phyloP scores from a whole-genome alignment of 2,888 invertebrate species.

The Pterobdella sp. region DNA sequence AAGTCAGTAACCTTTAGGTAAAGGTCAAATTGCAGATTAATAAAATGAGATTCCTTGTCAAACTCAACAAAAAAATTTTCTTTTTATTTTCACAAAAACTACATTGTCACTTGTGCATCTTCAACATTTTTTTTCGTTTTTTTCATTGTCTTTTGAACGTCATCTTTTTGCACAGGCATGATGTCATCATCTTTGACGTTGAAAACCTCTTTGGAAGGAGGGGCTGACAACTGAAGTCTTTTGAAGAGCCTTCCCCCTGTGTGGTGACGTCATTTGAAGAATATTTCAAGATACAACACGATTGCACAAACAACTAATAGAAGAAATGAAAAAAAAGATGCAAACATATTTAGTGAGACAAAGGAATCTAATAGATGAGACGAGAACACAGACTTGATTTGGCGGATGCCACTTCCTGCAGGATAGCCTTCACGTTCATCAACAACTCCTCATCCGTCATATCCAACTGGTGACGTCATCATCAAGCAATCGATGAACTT shows the following conservation, averaged over 20 bases:
- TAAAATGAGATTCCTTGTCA: no score
- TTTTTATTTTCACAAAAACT: no score
- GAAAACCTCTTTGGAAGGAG: constrained; percentile 44
- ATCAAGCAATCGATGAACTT: no score
- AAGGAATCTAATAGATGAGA: background rate
- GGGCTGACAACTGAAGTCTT: constrained; percentile 40
- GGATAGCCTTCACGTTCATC: constrained; percentile 40
- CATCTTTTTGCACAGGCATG: constrained; percentile 15
- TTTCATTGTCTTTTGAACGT: no score
- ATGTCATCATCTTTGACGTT: constrained; percentile 34
- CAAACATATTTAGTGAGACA: background rate
- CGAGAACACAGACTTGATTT: constrained; percentile 4
- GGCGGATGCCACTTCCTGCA: constrained; percentile 36
- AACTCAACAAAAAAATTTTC: no score
- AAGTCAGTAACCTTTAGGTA: no score
- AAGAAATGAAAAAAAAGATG: background rate
- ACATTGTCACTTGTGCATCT: background rate
- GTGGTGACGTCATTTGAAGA: background rate
- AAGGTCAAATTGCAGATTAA: no score
- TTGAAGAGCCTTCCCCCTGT: constrained; percentile 40
- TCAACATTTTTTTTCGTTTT: background rate
- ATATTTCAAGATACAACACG: background rate
- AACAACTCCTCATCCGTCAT: constrained; percentile 38
- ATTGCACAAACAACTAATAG: background rate
- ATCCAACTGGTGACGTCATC: no score